Conservation (phyloP, 2,797 vertebrate genomes). For the Acanthurus lineatus region DNA sequence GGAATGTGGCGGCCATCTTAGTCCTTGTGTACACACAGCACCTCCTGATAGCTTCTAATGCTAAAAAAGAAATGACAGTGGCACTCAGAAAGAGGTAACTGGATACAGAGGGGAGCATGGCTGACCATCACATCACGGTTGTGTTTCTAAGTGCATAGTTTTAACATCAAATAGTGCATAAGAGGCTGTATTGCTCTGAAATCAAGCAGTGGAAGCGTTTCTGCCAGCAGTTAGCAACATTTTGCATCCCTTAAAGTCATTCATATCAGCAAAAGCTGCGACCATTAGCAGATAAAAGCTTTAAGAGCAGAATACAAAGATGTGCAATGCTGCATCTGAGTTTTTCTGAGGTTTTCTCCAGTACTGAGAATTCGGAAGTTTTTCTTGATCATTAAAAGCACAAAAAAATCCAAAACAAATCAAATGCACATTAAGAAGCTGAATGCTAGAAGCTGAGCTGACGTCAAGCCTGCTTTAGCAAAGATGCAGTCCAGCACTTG, state of each 20-base stretch:
- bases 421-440: slow-evolving; percentile 21
- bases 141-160: neutral
- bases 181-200: neutral
- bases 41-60: slow-evolving; percentile 1
- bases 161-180: neutral
- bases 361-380: slow-evolving; percentile 13
- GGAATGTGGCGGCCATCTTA: slow-evolving; percentile 31
- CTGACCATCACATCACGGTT: slow-evolving; percentile 2
- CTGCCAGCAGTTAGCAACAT: neutral
- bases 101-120: slow-evolving; percentile 9
- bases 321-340: neutral
- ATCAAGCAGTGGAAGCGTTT: neutral
- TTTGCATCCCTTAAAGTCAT: neutral
- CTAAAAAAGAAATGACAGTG: neutral
- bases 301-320: neutral
- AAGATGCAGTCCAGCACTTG: slow-evolving; percentile 8
- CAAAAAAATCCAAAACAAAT: slow-evolving; percentile 44
- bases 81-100: neutral
- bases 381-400: slow-evolving; percentile 57
- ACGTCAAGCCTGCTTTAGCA: neutral
- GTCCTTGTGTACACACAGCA: slow-evolving; percentile 12
- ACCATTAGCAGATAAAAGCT: neutral
- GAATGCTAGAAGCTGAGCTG: neutral
- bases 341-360: slow-evolving; percentile 21
- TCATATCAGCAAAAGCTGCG: neutral